phyloP scores from a whole-genome alignment of 2,888 invertebrate species.

The Geophilus truncorum region DNA sequence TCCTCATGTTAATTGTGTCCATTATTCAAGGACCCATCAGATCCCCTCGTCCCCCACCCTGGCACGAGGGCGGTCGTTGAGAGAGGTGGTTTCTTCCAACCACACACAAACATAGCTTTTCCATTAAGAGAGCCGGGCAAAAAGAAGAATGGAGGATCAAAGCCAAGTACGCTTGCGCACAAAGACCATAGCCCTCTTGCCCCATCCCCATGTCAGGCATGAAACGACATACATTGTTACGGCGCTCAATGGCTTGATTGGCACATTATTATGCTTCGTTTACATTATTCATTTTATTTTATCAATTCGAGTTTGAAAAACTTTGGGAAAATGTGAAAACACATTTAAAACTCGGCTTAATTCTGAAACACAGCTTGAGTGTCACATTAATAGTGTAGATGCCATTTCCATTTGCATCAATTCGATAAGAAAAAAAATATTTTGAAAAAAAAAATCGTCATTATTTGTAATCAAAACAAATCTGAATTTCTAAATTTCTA shows the following conservation, averaged over 20 bases:
- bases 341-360: too few relatives aligned
- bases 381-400: too few relatives aligned
- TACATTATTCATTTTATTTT: background rate
- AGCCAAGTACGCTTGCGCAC: background rate
- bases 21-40: background rate
- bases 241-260: background rate
- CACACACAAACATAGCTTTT: background rate
- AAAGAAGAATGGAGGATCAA: background rate
- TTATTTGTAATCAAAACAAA: too few relatives aligned
- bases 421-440: too few relatives aligned
- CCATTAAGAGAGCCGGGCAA: background rate
- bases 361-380: too few relatives aligned
- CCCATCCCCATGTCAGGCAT: background rate
- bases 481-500: too few relatives aligned
- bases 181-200: background rate
- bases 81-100: background rate
- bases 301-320: too few relatives aligned
- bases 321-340: too few relatives aligned
- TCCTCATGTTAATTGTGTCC: background rate
- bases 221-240: background rate
- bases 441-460: too few relatives aligned
- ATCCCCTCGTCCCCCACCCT: background rate
- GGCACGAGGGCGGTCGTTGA: background rate
- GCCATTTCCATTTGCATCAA: too few relatives aligned
- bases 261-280: background rate